Conservation (phyloP, 2,888 invertebrate genomes). For the Trisateles emortualis region DNA sequence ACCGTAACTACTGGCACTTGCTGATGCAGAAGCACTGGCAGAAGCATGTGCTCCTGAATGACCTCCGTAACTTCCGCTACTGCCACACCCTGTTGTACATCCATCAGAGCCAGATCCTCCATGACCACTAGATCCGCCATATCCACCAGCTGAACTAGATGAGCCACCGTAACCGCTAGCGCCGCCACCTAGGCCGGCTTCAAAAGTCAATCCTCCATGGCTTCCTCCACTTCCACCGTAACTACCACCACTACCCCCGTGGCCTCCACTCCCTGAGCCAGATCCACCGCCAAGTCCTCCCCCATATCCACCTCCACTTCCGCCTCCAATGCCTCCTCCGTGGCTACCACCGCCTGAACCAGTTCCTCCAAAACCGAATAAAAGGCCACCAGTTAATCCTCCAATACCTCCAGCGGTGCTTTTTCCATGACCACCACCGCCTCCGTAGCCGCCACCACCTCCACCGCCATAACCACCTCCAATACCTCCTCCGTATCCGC, state of each 20-base stretch:
- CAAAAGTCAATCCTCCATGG: slow-evolving; percentile 18
- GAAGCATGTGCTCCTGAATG: slow-evolving; percentile 58
- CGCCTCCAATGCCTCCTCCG: neutral
- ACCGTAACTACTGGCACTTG: slow-evolving; percentile 67
- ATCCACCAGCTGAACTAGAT: slow-evolving; percentile 54
- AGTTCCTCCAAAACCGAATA: slow-evolving; percentile 19
- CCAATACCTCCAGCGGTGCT: slow-evolving; percentile 34
- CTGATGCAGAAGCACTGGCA: slow-evolving; percentile 68
- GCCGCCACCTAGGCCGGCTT: slow-evolving; percentile 17
- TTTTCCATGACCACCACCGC: slow-evolving; percentile 36
- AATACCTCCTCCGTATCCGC: slow-evolving; percentile 51
- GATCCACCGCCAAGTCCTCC: slow-evolving; percentile 14
- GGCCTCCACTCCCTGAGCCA: slow-evolving; percentile 29
- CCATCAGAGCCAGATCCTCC: slow-evolving; percentile 20
- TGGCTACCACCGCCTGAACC: neutral
- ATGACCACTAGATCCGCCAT: slow-evolving; percentile 15
- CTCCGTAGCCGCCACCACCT: slow-evolving; percentile 36
- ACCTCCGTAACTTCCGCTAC: slow-evolving; percentile 49
- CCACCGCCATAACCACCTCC: slow-evolving; percentile 56
- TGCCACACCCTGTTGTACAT: slow-evolving; percentile 33
- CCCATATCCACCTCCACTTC: slow-evolving; percentile 5
- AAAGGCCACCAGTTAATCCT: slow-evolving; percentile 18
- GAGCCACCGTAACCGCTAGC: slow-evolving; percentile 40
- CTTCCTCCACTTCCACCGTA: slow-evolving; percentile 49
- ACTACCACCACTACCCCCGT: slow-evolving; percentile 52